Conservation (phyloP, 2,888 invertebrate species). For the Abrostola triplasia region DNA sequence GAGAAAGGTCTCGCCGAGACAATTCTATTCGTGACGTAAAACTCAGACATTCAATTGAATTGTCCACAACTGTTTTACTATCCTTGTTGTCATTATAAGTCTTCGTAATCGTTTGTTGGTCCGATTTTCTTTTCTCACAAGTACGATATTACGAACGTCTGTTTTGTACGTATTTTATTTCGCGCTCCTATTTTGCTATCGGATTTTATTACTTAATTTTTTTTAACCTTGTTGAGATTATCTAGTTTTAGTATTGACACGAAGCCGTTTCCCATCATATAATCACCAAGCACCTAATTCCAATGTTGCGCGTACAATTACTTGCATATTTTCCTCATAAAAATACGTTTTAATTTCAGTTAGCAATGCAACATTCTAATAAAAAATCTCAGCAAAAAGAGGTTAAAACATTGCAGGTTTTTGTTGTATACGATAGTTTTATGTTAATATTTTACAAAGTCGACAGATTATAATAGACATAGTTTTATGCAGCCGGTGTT, state of each 20-base stretch:
- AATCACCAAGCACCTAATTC: no score
- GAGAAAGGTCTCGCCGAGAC: constrained; percentile 23
- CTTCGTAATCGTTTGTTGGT: constrained; percentile 35
- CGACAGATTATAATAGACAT: constrained; percentile 19
- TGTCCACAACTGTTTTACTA: constrained; percentile 13
- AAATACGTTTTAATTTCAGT: background rate
- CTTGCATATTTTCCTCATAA: background rate
- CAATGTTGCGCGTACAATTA: no score
- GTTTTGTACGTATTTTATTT: constrained; percentile 12
- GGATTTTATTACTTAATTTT: constrained; percentile 9
- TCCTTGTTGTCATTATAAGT: constrained; percentile 20
- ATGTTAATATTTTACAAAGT: constrained; percentile 31
- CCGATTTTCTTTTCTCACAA: constrained; percentile 18
- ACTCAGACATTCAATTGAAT: constrained; percentile 12
- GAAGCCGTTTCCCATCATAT: no score
- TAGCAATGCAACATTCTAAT: background rate
- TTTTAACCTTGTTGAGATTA: background rate
- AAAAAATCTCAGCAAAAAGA: constrained; percentile 7
- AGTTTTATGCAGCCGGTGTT: constrained; percentile 44
- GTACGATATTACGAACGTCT: constrained; percentile 13
- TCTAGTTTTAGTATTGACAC: background rate
- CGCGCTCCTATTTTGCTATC: background rate
- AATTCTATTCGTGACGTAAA: constrained; percentile 22
- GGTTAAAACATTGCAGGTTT: constrained; percentile 22
- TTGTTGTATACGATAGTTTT: constrained; percentile 19